Percentiles rank a stretch among this genome's conserved stretches.
Conservation (phyloP, 1,140 invertebrate species). For the Pemphigus obesinymphae region DNA sequence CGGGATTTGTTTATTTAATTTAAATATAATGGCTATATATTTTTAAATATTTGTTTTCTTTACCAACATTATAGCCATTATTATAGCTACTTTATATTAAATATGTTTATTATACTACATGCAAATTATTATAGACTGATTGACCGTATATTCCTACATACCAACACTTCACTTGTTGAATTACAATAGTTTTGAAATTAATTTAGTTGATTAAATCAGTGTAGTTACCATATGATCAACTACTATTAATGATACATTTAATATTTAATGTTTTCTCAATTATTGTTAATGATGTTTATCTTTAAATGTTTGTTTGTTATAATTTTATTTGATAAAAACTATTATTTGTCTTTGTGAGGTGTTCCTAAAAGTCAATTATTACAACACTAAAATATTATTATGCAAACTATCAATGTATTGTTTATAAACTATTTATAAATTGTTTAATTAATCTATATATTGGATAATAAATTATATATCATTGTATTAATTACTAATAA, state of each 20-base stretch:
- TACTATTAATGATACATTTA: neutral
- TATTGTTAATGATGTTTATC: neutral
- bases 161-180: neutral
- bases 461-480: no score
- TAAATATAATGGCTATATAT: neutral
- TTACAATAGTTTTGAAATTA: neutral
- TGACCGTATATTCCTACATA: neutral
- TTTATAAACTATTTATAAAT: neutral
- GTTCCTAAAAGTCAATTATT: slow-evolving; percentile 1
- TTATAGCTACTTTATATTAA: neutral
- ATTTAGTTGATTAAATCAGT: neutral
- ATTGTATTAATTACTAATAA: no score
- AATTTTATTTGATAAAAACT: neutral
- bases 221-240: neutral
- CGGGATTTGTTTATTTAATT: slow-evolving; percentile 12
- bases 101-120: neutral
- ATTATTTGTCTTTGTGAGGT: neutral
- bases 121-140: slow-evolving; percentile 22
- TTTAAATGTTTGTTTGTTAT: neutral
- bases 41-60: neutral
- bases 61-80: slow-evolving; percentile 14
- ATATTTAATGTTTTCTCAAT: neutral
- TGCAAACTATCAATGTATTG: neutral
- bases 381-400: neutral
- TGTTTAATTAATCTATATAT: neutral